These are phyloP conservation scores for Drosophila saltans DNA, from an alignment of 1,140 invertebrate species.

Conservation along the genomic window DNA sequence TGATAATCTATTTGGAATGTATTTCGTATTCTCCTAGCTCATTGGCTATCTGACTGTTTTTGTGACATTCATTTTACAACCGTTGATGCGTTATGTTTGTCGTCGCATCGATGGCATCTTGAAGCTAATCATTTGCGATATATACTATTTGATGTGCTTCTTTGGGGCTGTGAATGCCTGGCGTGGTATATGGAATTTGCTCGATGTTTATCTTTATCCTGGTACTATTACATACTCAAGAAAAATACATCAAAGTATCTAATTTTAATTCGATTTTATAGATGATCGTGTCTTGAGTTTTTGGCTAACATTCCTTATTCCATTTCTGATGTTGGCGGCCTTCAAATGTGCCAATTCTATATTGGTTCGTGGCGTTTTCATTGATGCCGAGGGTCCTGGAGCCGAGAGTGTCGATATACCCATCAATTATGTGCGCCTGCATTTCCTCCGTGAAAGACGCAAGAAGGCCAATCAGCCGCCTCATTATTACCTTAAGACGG, in stretches of 20 bases:
- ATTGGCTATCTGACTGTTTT: slow-evolving; percentile 89
- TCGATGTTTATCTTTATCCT: slow-evolving; percentile 91
- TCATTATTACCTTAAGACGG: slow-evolving; percentile 60
- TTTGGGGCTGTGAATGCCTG: slow-evolving; percentile 93
- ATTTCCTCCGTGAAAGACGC: slow-evolving; percentile 87
- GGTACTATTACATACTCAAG: slow-evolving; percentile 79
- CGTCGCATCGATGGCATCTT: slow-evolving; percentile 86
- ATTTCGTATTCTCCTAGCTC: slow-evolving; percentile 84
- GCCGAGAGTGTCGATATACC: slow-evolving; percentile 92
- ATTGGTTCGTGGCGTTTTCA: slow-evolving; percentile 92
- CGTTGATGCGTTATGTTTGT: slow-evolving; percentile 88
- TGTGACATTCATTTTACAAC: slow-evolving; percentile 89
- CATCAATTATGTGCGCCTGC: slow-evolving; percentile 90
- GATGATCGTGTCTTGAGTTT: slow-evolving; percentile 89
- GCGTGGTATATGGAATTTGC: slow-evolving; percentile 92
- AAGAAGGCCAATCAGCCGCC: slow-evolving; percentile 83
- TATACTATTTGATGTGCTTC: slow-evolving; percentile 90
- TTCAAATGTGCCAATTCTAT: slow-evolving; percentile 93
- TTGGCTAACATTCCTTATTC: slow-evolving; percentile 90
- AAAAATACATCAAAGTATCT: neutral
- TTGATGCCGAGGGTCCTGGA: slow-evolving; percentile 91
- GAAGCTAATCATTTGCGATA: slow-evolving; percentile 88
- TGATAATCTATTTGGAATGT: neutral
- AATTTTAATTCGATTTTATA: slow-evolving; percentile 61
- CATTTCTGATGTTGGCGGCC: slow-evolving; percentile 89